phyloP scores from a whole-genome alignment of 2,797 vertebrate genomes.

The Hozukius guyotensis region DNA sequence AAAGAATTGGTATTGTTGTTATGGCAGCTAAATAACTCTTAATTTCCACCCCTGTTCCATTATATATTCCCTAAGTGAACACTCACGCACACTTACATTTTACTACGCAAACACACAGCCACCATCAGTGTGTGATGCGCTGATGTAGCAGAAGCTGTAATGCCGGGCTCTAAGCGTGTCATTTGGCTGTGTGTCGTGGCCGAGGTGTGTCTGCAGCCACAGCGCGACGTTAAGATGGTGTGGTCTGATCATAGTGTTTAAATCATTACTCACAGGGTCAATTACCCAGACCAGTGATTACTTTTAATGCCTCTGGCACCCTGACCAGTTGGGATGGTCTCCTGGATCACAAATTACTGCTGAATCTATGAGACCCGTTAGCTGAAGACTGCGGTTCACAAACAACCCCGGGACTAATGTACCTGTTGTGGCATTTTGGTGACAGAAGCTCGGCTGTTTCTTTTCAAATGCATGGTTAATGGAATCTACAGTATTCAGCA shows the following conservation, averaged over 20 bases:
- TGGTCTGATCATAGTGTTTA: constrained; percentile 81
- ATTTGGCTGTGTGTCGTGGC: constrained; percentile 63
- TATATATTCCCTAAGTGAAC: no score
- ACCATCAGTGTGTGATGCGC: constrained; percentile 4
- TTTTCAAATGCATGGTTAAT: not conserved
- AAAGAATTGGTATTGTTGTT: no score
- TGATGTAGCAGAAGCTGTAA: constrained; percentile 71
- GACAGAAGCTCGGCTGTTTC: not conserved
- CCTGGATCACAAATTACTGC: constrained; percentile 58
- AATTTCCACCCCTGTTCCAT: no score
- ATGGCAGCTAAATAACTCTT: no score
- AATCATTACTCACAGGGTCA: constrained; percentile 73
- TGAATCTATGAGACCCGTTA: constrained; percentile 56
- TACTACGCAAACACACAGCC: constrained; percentile 26
- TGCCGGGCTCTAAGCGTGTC: constrained; percentile 50
- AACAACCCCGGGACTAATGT: constrained; percentile 32
- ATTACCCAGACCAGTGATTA: constrained; percentile 79
- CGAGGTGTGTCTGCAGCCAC: constrained; percentile 71
- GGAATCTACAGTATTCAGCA: not conserved
- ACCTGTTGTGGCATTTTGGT: constrained; percentile 20
- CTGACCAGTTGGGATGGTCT: constrained; percentile 46
- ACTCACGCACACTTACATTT: no score
- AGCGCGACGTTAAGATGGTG: constrained; percentile 56
- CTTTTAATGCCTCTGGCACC: constrained; percentile 64
- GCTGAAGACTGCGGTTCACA: constrained; percentile 49